Base-by-base conservation (phyloP, 2,888 invertebrate species). In the Psylliodes chrysocephalus region DNA sequence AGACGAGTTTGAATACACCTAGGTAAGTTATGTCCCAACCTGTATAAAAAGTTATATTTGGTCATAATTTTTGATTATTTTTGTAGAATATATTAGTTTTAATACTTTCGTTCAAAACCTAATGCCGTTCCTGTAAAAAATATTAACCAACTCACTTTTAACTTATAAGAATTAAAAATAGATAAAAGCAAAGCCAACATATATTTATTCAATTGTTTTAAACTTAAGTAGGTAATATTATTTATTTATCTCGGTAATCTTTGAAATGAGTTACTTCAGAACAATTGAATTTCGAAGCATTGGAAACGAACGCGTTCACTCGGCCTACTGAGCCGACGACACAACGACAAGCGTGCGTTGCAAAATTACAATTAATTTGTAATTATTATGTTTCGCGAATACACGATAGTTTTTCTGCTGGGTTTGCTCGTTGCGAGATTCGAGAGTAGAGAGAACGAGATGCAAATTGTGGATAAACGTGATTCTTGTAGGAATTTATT, bases 371-470 rank as follows among this genome's bases (percentile, higher is more conserved):
- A 61, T 63, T 60, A 68, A 68, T 63, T 63, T 57, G 57, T 63
- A 65, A 68, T 65, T 65, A 64, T 62, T 67, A 68, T 65, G 64
- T 63, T 60, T 63, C 60, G 55, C 65, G 63, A 56, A 57, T n/a
- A n/a, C n/a, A n/a, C n/a, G n/a, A n/a, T n/a, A n/a, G 38, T 25
- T 47, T 67, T 64, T 64, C 53, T 25, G 65, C 67, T 59, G 25
- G 54, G 40, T 38, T 33, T 49, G 60, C 60, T 53, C 17, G 46
- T 54, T 61, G 6, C 19, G 18, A 51, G 65, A 59, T 65, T 38
- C 57, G 38, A 40, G 25, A n/a, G 17, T n/a, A n/a, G n/a, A n/a
- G n/a, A n/a, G n/a, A n/a, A n/a, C n/a, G n/a, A n/a, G n/a, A n/a
- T 35, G 17, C 14, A 51, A 17, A 38, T 30, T 38, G 28, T 33